Base-by-base conservation (phyloP, 2,113 vertebrate genomes). In the Orientallactaga bullata region DNA sequence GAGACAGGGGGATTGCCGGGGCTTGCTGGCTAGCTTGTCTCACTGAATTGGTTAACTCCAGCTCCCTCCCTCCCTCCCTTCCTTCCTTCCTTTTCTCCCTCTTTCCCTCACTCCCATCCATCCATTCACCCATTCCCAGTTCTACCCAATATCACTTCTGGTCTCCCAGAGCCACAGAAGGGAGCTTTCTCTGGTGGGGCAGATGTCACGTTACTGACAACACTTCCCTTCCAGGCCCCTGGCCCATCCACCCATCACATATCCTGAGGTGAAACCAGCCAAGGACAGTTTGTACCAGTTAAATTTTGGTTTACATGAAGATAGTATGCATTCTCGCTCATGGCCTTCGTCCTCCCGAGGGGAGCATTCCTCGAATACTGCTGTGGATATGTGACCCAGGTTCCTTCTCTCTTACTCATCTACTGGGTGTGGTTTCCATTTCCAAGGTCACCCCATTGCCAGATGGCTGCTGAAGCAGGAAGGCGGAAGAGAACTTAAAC, bases 391-490 rank as follows among this genome's bases (percentile, higher is more conserved):
- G n/a, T 51, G 77, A 65, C 32, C 28, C 42, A 65, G 76, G 8
- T 72, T 66, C 16, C 28, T 87, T 88, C 79, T 83, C 24, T 58
- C 77, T 82, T 89, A 78, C 23, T 79, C 77, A 81, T 90, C 58
- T 86, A 21, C n/a, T 51, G 12, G 55, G 37, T 93, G 2, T 86
- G 61, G 35, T 55, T 95, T 85, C 68, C 21, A 47, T 85, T 73
- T 95, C 72, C 65, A 93, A 95, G 81, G 89, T 81, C 37, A 35
- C 7, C 39, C 85, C 85, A 12, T 74, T 68, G 61, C 51, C 72
- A 78, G 88, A 74, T n/a, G 60, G 32, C 65, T 60, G 47, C 32
- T 82, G 74, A 42, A 76, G 77, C 30, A 51, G 65, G 39, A 88
- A 81, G 69, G 60, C 93, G 47, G 74, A 89, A 87, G 84, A 89